Percentiles rank a stretch among this genome's conserved stretches.
Evolutionary conservation across 2,888 invertebrate genomes (phyloP).

Genomic region (Tenodera sinensis): DNA sequence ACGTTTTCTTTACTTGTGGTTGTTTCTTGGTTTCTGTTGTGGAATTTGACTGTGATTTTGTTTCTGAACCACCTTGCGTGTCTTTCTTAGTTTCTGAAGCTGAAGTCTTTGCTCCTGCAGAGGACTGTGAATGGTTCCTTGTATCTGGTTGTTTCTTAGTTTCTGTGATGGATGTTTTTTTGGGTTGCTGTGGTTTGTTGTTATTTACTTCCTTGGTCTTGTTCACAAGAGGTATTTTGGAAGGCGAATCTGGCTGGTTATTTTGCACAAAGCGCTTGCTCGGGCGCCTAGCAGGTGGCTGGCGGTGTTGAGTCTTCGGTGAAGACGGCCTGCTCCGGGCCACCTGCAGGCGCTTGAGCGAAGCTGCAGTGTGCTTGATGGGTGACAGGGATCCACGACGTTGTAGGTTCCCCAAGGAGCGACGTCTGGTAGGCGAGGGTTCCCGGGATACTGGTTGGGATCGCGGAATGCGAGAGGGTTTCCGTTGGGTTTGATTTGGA

Average conservation of each 20-base stretch:
- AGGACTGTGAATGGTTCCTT: no score
- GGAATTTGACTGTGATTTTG: neutral
- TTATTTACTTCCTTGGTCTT: neutral
- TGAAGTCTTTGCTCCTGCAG: no score
- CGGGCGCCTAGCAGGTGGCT: neutral
- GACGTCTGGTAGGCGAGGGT: conserved; percentile 46
- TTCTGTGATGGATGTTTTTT: neutral
- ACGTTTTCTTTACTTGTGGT: neutral
- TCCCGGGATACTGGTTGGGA: conserved; percentile 52
- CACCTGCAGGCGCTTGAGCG: neutral
- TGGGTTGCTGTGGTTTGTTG: neutral
- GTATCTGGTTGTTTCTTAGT: no score
- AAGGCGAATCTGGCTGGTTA: neutral
- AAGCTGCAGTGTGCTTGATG: neutral
- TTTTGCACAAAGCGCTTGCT: neutral
- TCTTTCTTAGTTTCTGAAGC: no score
- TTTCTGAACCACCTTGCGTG: neutral
- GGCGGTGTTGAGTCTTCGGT: neutral
- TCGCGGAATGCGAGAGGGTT: conserved; percentile 55
- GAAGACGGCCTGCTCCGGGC: neutral
- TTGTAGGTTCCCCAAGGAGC: conserved; percentile 42
- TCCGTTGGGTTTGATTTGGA: neutral
- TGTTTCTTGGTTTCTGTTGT: neutral
- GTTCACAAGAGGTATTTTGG: neutral
- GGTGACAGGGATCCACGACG: conserved; percentile 41